Evolutionary conservation across 2,113 vertebrate species (phyloP), one percentile per base, ranked within the genome.

Genomic region (Amia ocellicauda): DNA sequence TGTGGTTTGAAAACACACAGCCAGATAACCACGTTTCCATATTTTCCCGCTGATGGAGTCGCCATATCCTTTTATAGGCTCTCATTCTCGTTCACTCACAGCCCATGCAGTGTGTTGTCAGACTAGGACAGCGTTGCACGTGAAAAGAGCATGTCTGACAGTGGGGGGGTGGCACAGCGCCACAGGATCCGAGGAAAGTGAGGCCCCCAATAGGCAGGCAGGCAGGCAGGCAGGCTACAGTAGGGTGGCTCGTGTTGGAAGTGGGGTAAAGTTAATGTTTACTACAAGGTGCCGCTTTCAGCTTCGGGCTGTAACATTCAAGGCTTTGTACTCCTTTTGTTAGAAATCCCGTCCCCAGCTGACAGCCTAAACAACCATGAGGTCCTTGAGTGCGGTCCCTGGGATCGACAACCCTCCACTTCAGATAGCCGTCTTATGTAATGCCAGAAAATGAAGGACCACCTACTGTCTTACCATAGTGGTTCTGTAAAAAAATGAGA

Each of bases 181-280:
- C 17, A 27, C 27, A 42, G 68, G 60, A 56, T 51, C 9, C 17
- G 71, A 59, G 72, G 74, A 70, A 73, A 71, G 51, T 63, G 72
- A 58, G 62, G 16, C 41, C 54, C 16, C 7, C 29, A 22, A 26
- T 72, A 72, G 47, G 70, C n/a, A 69, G 63, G 67, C 54, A 60
- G 67, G 40, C 60, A 67, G 17, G 42, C 27, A 16, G 19, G 5
- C 55, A 58, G 65, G 47, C 47, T 16, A 51, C 64, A 56, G 60
- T 17, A 59, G 64, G 36, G 63, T 28, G 2, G 55, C 41, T 45
- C 66, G 74, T 75, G 79, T 87, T 82, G 80, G 82, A 90, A 88
- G 78, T 87, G 73, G 86, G 79, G 82, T 76, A 90, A 88, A 88
- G 88, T 85, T 90, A 81, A 75, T 84, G 76, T 87, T 87, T 83